Conservation (phyloP, 2,113 vertebrate species). For the Pangasianodon gigas region DNA sequence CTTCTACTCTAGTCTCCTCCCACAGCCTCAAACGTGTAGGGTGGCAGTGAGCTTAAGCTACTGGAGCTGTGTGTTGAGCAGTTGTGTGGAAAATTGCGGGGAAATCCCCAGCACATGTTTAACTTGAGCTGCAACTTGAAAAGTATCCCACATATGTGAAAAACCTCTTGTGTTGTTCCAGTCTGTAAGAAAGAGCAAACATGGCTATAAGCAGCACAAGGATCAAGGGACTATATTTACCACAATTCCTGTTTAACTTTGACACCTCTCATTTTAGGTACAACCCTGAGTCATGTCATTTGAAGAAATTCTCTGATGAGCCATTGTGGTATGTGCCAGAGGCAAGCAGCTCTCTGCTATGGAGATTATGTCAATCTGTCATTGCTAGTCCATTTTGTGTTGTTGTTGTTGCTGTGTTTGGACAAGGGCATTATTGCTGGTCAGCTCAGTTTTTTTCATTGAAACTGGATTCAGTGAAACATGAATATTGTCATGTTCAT, state of each 20-base stretch:
- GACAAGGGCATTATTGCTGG: too few species aligned
- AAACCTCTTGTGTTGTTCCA: neutral
- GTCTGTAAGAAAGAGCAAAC: neutral
- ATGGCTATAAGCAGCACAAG: neutral
- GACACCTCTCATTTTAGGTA: too few species aligned
- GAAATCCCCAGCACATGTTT: neutral
- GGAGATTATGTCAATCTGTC: neutral
- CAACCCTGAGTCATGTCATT: too few species aligned
- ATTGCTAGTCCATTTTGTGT: neutral
- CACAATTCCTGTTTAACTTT: too few species aligned
- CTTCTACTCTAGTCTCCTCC: neutral
- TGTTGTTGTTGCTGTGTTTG: too few species aligned
- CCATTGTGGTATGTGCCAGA: too few species aligned
- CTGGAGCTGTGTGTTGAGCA: neutral
- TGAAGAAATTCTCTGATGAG: too few species aligned
- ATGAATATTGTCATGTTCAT: too few species aligned
- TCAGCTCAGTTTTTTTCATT: too few species aligned
- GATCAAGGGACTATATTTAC: neutral
- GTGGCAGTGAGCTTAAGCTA: neutral
- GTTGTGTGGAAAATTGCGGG: neutral
- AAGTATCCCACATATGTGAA: neutral
- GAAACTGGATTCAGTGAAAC: too few species aligned
- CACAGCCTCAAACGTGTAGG: neutral
- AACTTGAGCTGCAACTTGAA: neutral
- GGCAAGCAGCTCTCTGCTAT: neutral